Percentiles rank a stretch among this genome's conserved stretches.
phyloP scores from a whole-genome alignment of 1,140 invertebrate genomes.

The Cyclargus thomasi region DNA sequence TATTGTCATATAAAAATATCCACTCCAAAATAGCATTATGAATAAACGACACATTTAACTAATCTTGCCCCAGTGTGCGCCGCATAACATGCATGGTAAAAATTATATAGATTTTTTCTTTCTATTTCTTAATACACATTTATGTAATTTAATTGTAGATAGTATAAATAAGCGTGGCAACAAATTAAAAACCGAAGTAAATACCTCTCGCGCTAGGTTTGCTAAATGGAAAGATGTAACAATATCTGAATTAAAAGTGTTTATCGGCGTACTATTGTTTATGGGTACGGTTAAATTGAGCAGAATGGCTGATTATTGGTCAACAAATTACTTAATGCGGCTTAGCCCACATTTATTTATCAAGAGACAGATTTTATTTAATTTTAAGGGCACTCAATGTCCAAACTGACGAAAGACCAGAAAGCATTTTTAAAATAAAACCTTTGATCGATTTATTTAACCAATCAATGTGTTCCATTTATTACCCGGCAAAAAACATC shows the following conservation, averaged over 20 bases:
- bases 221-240: not conserved
- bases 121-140: slow-evolving; percentile 7
- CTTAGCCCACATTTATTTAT: slow-evolving; percentile 18
- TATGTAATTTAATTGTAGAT: slow-evolving; percentile 1
- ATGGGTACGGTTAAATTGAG: slow-evolving; percentile 20
- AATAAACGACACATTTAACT: too few species aligned
- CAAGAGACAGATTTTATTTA: slow-evolving; percentile 19
- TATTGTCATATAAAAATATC: too few species aligned
- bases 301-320: slow-evolving; percentile 21
- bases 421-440: slow-evolving; percentile 23
- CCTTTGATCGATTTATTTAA: slow-evolving; percentile 22
- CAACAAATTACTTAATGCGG: slow-evolving; percentile 18
- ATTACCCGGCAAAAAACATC: slow-evolving; percentile 33
- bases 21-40: too few species aligned
- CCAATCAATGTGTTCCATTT: slow-evolving; percentile 30
- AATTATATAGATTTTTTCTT: slow-evolving; percentile 12
- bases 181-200: slow-evolving; percentile 3
- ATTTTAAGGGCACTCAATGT: slow-evolving; percentile 21
- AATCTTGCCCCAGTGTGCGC: too few species aligned
- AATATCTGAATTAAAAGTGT: slow-evolving; percentile 16
- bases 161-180: slow-evolving; percentile 1
- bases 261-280: slow-evolving; percentile 16
- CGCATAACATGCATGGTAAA: slow-evolving; percentile 1
- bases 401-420: slow-evolving; percentile 7
- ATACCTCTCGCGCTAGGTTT: not conserved